Conservation (phyloP, 2,113 vertebrate genomes). For the Sisor rabdophorus region DNA sequence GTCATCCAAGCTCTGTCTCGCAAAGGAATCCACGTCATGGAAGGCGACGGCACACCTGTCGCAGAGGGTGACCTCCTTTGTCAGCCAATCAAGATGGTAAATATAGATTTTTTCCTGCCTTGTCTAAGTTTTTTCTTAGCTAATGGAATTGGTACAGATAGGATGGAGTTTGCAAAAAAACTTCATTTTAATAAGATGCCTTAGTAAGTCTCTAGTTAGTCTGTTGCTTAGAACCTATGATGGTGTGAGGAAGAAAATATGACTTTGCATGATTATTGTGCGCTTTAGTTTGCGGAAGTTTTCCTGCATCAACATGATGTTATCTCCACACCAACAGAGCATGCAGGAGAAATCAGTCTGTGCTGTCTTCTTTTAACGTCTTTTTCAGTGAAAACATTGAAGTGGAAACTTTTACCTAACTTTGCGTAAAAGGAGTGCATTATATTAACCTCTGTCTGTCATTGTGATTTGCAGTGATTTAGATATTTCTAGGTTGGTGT, state of each 20-base stretch:
- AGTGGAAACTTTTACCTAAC: neutral
- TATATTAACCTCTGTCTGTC: slow-evolving; percentile 15
- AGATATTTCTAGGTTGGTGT: slow-evolving; percentile 23
- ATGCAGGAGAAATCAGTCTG: slow-evolving; percentile 17
- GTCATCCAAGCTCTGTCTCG: slow-evolving; percentile 90
- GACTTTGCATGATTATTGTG: neutral
- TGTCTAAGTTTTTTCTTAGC: neutral
- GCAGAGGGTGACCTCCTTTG: slow-evolving; percentile 81
- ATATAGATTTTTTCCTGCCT: slow-evolving; percentile 39
- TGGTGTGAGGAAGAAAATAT: no score
- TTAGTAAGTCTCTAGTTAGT: neutral
- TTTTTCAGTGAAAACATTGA: slow-evolving; percentile 23
- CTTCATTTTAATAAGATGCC: neutral
- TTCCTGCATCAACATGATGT: slow-evolving; percentile 50
- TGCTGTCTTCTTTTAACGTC: slow-evolving; percentile 10
- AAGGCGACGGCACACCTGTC: slow-evolving; percentile 88
- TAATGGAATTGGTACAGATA: neutral
- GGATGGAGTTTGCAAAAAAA: neutral
- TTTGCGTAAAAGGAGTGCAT: slow-evolving; percentile 8
- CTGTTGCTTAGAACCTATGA: no score
- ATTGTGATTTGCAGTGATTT: slow-evolving; percentile 23
- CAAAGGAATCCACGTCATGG: slow-evolving; percentile 96
- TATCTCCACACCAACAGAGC: slow-evolving; percentile 31
- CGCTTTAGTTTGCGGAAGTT: slow-evolving; percentile 13
- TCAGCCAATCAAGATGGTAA: slow-evolving; percentile 95